Evolutionary conservation across 1,140 invertebrate genomes (phyloP).

Genomic region (Drosophila albomicans): DNA sequence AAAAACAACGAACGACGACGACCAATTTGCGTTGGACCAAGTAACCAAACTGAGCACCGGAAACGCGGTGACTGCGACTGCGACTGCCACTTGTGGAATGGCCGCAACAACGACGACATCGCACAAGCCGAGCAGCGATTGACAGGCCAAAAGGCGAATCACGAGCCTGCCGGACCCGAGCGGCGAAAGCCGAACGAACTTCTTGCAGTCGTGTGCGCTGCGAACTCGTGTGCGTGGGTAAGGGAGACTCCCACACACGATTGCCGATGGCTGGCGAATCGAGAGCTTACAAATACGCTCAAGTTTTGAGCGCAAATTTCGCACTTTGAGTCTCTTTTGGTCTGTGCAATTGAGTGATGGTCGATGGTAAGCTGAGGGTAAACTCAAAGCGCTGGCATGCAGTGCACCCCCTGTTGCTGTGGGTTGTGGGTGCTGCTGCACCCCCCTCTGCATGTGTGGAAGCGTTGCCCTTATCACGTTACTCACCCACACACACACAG

Average conservation of each 20-base stretch:
- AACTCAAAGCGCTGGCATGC: constrained; percentile 23
- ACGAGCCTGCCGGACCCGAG: constrained; percentile 59
- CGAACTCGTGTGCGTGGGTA: constrained; percentile 27
- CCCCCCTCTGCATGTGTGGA: constrained; percentile 4
- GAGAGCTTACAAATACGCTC: constrained; percentile 63
- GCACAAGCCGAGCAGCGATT: constrained; percentile 42
- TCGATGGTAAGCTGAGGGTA: constrained; percentile 18
- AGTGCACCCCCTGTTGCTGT: constrained; percentile 29
- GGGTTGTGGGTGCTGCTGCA: neutral
- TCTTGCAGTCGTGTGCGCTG: constrained; percentile 21
- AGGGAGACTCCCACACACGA: constrained; percentile 66
- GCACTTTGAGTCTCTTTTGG: constrained; percentile 52
- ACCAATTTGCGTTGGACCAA: constrained; percentile 48
- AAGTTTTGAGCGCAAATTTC: constrained; percentile 34
- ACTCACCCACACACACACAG: constrained; percentile 28
- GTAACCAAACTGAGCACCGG: constrained; percentile 72
- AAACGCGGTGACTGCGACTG: constrained; percentile 72
- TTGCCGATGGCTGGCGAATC: constrained; percentile 60
- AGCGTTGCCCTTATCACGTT: constrained; percentile 39
- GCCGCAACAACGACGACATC: constrained; percentile 49
- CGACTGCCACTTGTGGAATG: constrained; percentile 82
- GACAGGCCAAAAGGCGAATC: constrained; percentile 62
- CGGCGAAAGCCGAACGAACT: constrained; percentile 42
- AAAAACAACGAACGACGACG: constrained; percentile 22
- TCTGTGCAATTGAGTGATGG: constrained; percentile 13